phyloP scores from a whole-genome alignment of 2,797 vertebrate species.

The Coluber constrictor region DNA sequence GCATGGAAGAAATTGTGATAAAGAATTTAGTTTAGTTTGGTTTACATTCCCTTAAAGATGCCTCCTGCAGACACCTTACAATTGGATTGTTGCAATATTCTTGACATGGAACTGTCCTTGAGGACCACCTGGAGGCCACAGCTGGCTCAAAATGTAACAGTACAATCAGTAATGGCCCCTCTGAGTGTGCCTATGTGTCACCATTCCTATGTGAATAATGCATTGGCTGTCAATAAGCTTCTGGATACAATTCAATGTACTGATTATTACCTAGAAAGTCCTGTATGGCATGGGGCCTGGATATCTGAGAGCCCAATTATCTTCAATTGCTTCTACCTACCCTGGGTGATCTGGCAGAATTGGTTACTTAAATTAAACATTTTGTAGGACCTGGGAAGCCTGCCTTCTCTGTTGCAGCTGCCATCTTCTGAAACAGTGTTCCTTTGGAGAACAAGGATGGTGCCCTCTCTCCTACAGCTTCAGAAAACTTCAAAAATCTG shows the following conservation, averaged over 20 bases:
- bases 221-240: not conserved
- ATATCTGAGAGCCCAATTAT: not conserved
- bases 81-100: not conserved
- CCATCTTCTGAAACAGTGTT: not conserved
- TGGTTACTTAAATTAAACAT: not conserved
- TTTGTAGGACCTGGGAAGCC: not conserved
- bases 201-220: not conserved
- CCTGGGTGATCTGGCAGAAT: not conserved
- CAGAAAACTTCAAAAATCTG: not conserved
- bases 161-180: not conserved
- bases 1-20: constrained; percentile 20
- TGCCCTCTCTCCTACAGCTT: not conserved
- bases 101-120: not conserved
- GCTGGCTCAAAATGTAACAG: not conserved
- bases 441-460: not conserved
- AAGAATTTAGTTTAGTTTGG: not conserved
- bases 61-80: not conserved
- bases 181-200: not conserved
- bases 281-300: not conserved
- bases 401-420: not conserved
- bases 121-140: not conserved
- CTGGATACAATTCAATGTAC: not conserved
- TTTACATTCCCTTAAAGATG: constrained; percentile 13
- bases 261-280: not conserved
- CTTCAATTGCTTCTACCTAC: not conserved